Evolutionary conservation across 2,888 invertebrate species (phyloP), one percentile per base, ranked within the genome.

Genomic region (Diogma glabrata): DNA sequence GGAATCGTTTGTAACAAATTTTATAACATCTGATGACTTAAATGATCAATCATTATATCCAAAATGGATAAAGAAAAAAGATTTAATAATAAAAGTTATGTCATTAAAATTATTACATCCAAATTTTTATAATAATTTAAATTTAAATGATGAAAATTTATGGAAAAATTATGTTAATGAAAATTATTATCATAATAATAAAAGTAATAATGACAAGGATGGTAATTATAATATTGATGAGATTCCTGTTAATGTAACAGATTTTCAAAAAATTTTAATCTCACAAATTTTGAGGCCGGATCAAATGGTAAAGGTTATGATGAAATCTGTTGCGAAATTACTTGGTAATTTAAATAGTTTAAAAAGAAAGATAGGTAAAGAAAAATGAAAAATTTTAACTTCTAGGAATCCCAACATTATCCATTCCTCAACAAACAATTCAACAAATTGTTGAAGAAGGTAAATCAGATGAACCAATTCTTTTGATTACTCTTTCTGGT

Each of bases 401-500:
- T 33, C n/a, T 33, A 36, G 48, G 48, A 7, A n/a, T 48, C 3
- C 30, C 12, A 22, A 48, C 30, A 4, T 22, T 48, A 20, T 9
- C 33, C 12, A 30, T 48, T 19, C 20, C 48, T 3, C 67, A 69
- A 51, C 66, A 67, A 1, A 63, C 62, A 1, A 63, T 69, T 40
- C 64, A 66, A 36, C 65, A 65, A 54, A 52, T 69, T 22, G 60
- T 61, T 10, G 65, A 68, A 20, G 67, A 67, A 51, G 66, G 64
- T 54, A 61, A 62, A 48, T 56, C 60, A 9, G 61, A 62, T 0
- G 84, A 87, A 59, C 91, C 95, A 1, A 80, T 90, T 50, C 71
- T 99, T 46, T 74, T 97, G 58, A 77, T 96, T 49, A 82, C 88
- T 36, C 84, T 90, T 50, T 82, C 91, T 20, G 96, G 95, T 23